A percentile compares a stretch with the other conserved stretches of the same genome.
phyloP scores from a whole-genome alignment of 2,888 invertebrate species.

The Craniophora ligustri region DNA sequence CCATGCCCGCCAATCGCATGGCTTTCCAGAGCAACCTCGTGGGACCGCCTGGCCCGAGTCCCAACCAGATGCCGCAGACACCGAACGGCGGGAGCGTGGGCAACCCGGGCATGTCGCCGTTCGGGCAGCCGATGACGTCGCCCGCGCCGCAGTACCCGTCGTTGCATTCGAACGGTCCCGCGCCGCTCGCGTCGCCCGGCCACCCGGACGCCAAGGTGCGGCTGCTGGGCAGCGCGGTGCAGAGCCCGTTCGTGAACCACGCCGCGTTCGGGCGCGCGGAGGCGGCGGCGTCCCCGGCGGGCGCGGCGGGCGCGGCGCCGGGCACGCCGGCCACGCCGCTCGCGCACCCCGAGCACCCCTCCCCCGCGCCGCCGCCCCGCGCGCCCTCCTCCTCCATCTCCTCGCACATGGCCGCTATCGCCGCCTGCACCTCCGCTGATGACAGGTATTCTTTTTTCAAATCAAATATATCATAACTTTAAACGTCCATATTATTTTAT shows the following conservation, averaged over 20 bases:
- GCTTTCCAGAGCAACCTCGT: conserved; percentile 90
- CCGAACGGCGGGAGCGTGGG: conserved; percentile 87
- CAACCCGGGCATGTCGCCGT: conserved; percentile 92
- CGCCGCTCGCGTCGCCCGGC: conserved; percentile 84
- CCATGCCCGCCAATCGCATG: conserved; percentile 80
- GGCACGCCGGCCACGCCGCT: conserved; percentile 63
- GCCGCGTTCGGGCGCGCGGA: conserved; percentile 61
- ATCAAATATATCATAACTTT: too few species aligned
- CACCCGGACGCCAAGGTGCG: conserved; percentile 87
- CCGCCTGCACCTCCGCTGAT: conserved; percentile 37
- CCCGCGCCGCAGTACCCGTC: conserved; percentile 88
- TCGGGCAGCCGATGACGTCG: conserved; percentile 90
- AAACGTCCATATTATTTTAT: background rate
- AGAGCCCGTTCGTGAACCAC: conserved; percentile 88
- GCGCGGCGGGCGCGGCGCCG: conserved; percentile 67
- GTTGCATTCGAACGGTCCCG: conserved; percentile 90
- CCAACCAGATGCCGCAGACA: conserved; percentile 89
- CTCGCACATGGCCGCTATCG: conserved; percentile 77
- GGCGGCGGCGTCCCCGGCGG: conserved; percentile 71
- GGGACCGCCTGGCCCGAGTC: conserved; percentile 93
- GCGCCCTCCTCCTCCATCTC: conserved; percentile 67
- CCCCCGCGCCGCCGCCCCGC: conserved; percentile 69
- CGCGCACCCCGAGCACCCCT: conserved; percentile 68
- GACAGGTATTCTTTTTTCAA: conserved; percentile 44
- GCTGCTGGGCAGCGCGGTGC: conserved; percentile 75